These are phyloP conservation scores for Steromphala cineraria DNA, from an alignment of 2,888 invertebrate genomes.

Conservation along the genomic window DNA sequence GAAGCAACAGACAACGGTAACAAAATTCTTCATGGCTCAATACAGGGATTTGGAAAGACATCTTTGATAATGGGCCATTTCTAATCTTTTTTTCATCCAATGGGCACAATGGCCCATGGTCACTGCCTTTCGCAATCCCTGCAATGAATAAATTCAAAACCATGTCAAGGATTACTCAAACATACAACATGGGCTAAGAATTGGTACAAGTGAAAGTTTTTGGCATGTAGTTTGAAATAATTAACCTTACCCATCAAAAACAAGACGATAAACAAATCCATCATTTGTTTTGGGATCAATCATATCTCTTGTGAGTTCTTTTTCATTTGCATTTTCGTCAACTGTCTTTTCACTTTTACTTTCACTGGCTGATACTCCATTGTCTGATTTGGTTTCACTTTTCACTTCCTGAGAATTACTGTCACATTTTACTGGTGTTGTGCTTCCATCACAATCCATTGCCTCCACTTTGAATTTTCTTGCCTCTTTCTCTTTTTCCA, in stretches of 20 bases:
- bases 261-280: slow-evolving; percentile 59
- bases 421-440: not conserved
- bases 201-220: too few species aligned
- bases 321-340: slow-evolving; percentile 20
- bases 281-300: slow-evolving; percentile 44
- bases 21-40: too few species aligned
- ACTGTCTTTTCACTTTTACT: slow-evolving; percentile 15
- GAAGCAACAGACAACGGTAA: too few species aligned
- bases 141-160: too few species aligned
- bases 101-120: too few species aligned
- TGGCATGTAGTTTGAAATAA: too few species aligned
- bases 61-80: too few species aligned
- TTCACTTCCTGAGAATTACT: not conserved
- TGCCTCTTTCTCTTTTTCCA: not conserved
- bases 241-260: slow-evolving; percentile 64
- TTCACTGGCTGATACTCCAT: not conserved
- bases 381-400: not conserved
- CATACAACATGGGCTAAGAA: too few species aligned
- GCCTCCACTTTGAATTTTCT: not conserved
- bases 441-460: not conserved
- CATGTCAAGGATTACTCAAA: too few species aligned
- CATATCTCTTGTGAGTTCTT: not conserved
- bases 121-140: too few species aligned
- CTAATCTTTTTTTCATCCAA: too few species aligned
- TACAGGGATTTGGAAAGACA: too few species aligned